A percentile compares a stretch with the other conserved stretches of the same genome.
phyloP scores from a whole-genome alignment of 2,888 invertebrate species.

The Antheraea yamamai region DNA sequence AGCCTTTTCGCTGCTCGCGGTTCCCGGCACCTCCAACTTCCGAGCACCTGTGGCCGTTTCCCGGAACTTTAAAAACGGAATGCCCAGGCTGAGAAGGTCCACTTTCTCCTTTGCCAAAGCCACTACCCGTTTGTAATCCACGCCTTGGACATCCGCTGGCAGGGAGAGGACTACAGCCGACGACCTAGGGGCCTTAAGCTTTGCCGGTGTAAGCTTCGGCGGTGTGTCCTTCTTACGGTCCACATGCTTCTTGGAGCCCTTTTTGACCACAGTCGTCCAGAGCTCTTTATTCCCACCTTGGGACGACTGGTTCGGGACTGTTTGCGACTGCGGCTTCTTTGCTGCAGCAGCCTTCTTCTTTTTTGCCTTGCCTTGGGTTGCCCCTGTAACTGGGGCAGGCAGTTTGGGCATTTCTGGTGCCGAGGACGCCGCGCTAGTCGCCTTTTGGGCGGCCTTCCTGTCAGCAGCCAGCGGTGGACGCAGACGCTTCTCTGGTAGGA shows the following conservation, averaged over 20 bases:
- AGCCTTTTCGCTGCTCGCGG: neutral
- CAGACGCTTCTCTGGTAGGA: no score
- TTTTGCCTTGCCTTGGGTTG: no score
- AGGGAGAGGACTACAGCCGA: neutral
- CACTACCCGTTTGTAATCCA: neutral
- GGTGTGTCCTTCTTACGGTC: no score
- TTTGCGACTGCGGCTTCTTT: no score
- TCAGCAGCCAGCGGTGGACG: no score
- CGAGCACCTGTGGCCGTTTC: constrained; percentile 24
- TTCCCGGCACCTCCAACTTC: constrained; percentile 17
- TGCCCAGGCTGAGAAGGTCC: neutral
- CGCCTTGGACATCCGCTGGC: neutral
- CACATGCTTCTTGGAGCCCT: neutral
- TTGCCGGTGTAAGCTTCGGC: no score
- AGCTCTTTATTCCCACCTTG: neutral
- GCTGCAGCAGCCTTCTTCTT: no score
- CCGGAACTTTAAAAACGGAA: neutral
- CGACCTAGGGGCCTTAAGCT: neutral
- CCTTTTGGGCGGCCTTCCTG: no score
- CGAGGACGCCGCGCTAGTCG: no score
- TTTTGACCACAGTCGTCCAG: neutral
- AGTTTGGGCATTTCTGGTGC: no score
- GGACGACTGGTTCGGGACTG: no score
- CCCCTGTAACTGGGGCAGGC: no score
- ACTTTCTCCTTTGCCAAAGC: neutral